phyloP scores from a whole-genome alignment of 2,113 vertebrate genomes.

The Nothoprocta pentlandii region DNA sequence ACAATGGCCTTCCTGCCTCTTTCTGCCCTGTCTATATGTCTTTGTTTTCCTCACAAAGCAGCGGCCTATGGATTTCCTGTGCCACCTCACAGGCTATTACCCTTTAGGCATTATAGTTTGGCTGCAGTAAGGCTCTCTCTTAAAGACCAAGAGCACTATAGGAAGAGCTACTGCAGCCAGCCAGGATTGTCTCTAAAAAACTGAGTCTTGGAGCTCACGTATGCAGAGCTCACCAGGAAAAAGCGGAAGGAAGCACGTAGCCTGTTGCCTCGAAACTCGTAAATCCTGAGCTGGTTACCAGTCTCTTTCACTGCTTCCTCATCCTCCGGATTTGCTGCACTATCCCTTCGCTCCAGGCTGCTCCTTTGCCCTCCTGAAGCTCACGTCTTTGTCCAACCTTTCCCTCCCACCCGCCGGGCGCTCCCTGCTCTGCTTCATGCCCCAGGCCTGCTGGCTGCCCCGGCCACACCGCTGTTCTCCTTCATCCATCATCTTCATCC shows the following conservation, averaged over 20 bases:
- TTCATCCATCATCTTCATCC: neutral
- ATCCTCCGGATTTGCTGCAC: neutral
- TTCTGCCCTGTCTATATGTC: slow-evolving; percentile 42
- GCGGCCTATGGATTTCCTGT: slow-evolving; percentile 66
- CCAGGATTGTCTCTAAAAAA: neutral
- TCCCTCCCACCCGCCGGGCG: neutral
- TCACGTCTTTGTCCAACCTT: neutral
- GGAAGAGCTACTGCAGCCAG: neutral
- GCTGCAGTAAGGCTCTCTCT: neutral
- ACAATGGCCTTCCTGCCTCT: slow-evolving; percentile 59
- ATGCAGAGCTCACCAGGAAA: neutral
- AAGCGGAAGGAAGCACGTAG: slow-evolving; percentile 22
- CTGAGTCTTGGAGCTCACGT: neutral
- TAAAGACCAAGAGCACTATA: neutral
- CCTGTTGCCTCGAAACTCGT: fast-evolving
- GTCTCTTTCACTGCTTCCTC: neutral
- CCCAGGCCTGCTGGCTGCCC: neutral
- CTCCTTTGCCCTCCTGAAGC: neutral
- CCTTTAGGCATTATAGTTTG: slow-evolving; percentile 53
- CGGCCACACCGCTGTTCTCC: neutral
- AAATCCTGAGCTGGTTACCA: neutral
- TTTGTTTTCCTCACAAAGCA: slow-evolving; percentile 70
- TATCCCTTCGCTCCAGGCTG: neutral
- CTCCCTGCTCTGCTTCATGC: neutral
- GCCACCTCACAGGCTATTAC: neutral